Evolutionary conservation across 2,113 vertebrate species (phyloP), one percentile per base, ranked within the genome.

Genomic region (Oreochromis niloticus): DNA sequence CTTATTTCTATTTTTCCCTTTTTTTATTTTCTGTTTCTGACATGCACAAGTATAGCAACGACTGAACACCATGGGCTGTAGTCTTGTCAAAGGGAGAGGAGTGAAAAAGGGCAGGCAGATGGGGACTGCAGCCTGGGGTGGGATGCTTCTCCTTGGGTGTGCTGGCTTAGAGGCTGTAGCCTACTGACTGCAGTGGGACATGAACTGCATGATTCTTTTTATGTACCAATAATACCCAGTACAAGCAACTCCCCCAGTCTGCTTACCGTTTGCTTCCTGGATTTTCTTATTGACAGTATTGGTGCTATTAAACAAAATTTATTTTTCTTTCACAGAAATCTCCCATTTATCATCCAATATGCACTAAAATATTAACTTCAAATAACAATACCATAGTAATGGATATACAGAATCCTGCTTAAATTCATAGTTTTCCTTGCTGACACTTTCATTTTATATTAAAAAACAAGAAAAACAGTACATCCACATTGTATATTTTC

Each of bases 81-180:
- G 90, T 78, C 90, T 88, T 73, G 85, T 94, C 90, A 81, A 57
- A 85, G 90, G 81, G 43, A 55, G 46, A 30, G 61, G 73, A 54
- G 39, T 55, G 19, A 19, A 59, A 17, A 36, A 84, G 79, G 87
- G 84, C 80, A 84, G 82, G 81, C 88, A 89, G 90, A 88, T 89
- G 90, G 90, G 90, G 84, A 59, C 83, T 6, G 54, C 88, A 93
- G 91, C 90, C 93, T 14, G 84, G 89, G 90, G 89, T 87, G 87
- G 81, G 66, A 55, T 63, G 80, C 82, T 84, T 92, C 87, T 91
- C 87, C 83, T 89, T 85, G 83, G 87, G 89, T 88, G 87, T 84
- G 88, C 85, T 86, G 83, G 90, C 85, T 89, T 88, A 41, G 52
- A 87, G 84, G 92, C 88, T 89, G 78, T 32, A 73, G 87, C 71